Evolutionary conservation across 2,888 invertebrate species (phyloP).

Genomic region (Drosophila pegasa): DNA sequence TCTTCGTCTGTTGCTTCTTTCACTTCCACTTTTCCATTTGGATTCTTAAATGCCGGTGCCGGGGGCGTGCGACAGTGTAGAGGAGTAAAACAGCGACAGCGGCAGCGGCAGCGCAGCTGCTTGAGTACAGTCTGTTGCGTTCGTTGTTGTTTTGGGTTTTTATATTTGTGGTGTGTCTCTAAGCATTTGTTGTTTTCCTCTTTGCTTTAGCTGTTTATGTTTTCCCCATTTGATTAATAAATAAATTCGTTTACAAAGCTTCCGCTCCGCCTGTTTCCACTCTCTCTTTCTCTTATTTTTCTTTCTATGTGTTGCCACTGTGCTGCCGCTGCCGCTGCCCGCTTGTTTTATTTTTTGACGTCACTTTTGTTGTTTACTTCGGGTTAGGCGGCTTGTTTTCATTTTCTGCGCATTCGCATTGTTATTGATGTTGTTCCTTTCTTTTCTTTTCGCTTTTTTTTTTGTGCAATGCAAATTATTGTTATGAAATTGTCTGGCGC

Average conservation of each 20-base stretch:
- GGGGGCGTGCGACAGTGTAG: constrained; percentile 25
- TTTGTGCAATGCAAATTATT: constrained; percentile 68
- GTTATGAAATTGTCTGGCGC: constrained; percentile 75
- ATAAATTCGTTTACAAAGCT: constrained; percentile 67
- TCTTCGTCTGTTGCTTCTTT: constrained; percentile 68
- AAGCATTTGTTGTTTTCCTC: constrained; percentile 45
- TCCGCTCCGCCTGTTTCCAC: constrained; percentile 39
- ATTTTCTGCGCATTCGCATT: constrained; percentile 57
- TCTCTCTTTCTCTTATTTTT: constrained; percentile 9
- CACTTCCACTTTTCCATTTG: constrained; percentile 67
- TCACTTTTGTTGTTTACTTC: constrained; percentile 81
- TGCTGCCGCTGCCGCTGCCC: constrained; percentile 16
- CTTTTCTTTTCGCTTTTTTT: constrained; percentile 26
- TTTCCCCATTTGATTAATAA: constrained; percentile 70
- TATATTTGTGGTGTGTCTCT: constrained; percentile 32
- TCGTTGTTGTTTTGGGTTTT: constrained; percentile 63
- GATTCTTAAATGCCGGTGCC: constrained; percentile 42
- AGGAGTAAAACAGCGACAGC: constrained; percentile 13
- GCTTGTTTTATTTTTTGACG: constrained; percentile 59
- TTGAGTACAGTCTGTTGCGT: constrained; percentile 67
- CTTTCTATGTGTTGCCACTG: background rate
- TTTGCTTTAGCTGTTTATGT: constrained; percentile 58
- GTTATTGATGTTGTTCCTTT: constrained; percentile 40
- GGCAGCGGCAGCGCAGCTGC: constrained; percentile 37
- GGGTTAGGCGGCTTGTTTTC: constrained; percentile 62